Percentiles rank a stretch among this genome's conserved stretches.
phyloP scores from a whole-genome alignment of 92 coral and sea anemone species.

The Zoanthus sociatus region DNA sequence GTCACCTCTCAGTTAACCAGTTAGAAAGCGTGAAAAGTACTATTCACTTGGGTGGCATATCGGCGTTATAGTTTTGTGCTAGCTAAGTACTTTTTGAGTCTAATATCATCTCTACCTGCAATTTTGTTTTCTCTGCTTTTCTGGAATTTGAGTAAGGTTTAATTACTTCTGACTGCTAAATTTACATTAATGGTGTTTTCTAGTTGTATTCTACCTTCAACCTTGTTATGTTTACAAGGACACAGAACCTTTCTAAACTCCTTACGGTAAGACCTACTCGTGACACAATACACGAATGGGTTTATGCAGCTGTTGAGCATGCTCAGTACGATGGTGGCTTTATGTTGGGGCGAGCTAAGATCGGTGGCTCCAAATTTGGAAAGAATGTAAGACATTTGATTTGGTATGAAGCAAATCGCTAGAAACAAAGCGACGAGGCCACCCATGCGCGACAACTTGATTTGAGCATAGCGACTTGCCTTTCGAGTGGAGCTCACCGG shows the following conservation, averaged over 20 bases:
- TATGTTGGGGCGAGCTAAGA: slow-evolving; percentile 33
- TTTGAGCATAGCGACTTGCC: slow-evolving; percentile 16
- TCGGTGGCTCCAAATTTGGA: slow-evolving; percentile 27
- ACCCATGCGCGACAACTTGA: slow-evolving; percentile 42
- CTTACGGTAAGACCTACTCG: slow-evolving; percentile 33
- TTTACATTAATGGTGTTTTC: slow-evolving; percentile 31
- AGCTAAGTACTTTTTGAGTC: too few relatives aligned
- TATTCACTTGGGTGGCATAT: too few relatives aligned
- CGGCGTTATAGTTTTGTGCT: too few relatives aligned
- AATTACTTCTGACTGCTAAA: neutral
- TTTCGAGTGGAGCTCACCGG: slow-evolving; percentile 9
- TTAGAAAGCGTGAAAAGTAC: too few relatives aligned
- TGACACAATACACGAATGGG: slow-evolving; percentile 29
- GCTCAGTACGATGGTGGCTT: slow-evolving; percentile 23
- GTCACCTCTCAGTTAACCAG: too few relatives aligned
- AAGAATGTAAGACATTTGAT: slow-evolving; percentile 32
- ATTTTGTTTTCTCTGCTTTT: too few relatives aligned
- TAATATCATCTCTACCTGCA: too few relatives aligned
- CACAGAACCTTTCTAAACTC: slow-evolving; percentile 10
- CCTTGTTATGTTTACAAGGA: slow-evolving; percentile 16
- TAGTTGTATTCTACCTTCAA: neutral
- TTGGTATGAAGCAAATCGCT: slow-evolving; percentile 42
- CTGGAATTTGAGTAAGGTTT: too few relatives aligned
- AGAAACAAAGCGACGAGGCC: slow-evolving; percentile 35
- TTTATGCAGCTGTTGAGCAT: slow-evolving; percentile 31